A percentile compares a stretch with the other conserved stretches of the same genome.
These are phyloP conservation scores for Julus scanicus DNA, from an alignment of 2,888 invertebrate genomes.

Conservation along the genomic window DNA sequence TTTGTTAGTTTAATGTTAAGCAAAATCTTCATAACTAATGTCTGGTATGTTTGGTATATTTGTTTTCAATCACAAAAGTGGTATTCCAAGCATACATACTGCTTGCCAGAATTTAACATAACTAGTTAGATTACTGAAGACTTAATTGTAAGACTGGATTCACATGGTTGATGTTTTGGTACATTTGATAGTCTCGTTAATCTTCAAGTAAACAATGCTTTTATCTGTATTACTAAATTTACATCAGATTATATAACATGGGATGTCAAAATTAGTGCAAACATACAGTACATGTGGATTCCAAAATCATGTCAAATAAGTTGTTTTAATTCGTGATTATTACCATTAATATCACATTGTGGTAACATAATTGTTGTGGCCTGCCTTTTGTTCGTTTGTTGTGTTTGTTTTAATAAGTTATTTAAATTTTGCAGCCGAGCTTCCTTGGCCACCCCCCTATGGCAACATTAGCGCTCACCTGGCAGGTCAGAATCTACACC, in stretches of 20 bases:
- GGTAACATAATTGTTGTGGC: neutral
- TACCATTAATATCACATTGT: neutral
- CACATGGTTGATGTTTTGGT: no score
- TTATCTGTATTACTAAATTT: no score
- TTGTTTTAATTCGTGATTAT: neutral
- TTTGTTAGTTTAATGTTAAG: neutral
- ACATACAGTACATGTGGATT: no score
- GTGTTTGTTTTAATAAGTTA: conserved; percentile 15
- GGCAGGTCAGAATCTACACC: conserved; percentile 46
- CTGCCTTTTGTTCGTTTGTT: neutral
- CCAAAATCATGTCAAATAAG: neutral
- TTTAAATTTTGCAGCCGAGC: conserved; percentile 48
- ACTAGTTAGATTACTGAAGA: neutral
- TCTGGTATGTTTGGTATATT: neutral
- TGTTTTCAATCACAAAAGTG: neutral
- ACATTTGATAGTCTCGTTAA: no score
- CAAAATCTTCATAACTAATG: neutral
- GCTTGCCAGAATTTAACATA: neutral
- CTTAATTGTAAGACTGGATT: no score
- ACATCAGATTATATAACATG: no score
- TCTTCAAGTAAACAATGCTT: no score
- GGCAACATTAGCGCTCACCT: conserved; percentile 44
- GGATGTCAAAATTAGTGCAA: no score
- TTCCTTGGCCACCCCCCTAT: conserved; percentile 54
- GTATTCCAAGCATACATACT: neutral